These are phyloP conservation scores for Odontomachus brunneus DNA, from an alignment of 1,140 invertebrate genomes.

Conservation along the genomic window DNA sequence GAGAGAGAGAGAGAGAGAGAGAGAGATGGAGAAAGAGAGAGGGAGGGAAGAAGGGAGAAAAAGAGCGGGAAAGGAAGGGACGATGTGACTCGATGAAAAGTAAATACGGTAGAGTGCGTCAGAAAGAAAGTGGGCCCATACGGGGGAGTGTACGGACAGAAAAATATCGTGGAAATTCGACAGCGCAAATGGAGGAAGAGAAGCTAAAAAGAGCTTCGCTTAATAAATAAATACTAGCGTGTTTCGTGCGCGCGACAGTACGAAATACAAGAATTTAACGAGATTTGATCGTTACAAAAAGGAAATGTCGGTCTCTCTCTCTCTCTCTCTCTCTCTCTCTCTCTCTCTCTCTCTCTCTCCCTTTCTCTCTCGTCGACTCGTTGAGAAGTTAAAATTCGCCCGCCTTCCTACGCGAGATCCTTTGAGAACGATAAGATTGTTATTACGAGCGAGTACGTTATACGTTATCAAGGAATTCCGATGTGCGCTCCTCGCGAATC, in stretches of 20 bases:
- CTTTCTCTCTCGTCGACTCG: no score
- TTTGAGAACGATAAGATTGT: slow-evolving; percentile 16
- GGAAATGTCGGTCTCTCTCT: background rate
- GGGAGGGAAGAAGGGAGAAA: no score
- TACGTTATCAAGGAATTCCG: slow-evolving; percentile 28
- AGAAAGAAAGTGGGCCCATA: slow-evolving; percentile 12
- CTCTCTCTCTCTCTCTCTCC: no score
- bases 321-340: no score
- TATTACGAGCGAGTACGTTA: background rate
- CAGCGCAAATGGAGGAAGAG: slow-evolving; percentile 25
- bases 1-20: background rate
- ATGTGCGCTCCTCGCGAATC: slow-evolving; percentile 2
- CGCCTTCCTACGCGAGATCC: background rate
- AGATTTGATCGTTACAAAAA: background rate
- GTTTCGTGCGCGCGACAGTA: background rate
- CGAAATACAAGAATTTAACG: background rate
- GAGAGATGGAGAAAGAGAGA: no score
- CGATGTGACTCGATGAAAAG: slow-evolving; percentile 49
- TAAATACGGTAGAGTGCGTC: slow-evolving; percentile 45
- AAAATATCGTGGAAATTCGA: slow-evolving; percentile 46
- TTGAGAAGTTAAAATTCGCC: slow-evolving; percentile 3
- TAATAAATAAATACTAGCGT: background rate
- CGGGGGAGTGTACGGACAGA: slow-evolving; percentile 22
- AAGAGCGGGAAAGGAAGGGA: slow-evolving; percentile 5
- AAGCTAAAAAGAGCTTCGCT: background rate